A percentile compares a stretch with the other conserved stretches of the same genome.
These are phyloP conservation scores for Meriones unguiculatus DNA, from an alignment of 2,113 vertebrate genomes.

Conservation along the genomic window DNA sequence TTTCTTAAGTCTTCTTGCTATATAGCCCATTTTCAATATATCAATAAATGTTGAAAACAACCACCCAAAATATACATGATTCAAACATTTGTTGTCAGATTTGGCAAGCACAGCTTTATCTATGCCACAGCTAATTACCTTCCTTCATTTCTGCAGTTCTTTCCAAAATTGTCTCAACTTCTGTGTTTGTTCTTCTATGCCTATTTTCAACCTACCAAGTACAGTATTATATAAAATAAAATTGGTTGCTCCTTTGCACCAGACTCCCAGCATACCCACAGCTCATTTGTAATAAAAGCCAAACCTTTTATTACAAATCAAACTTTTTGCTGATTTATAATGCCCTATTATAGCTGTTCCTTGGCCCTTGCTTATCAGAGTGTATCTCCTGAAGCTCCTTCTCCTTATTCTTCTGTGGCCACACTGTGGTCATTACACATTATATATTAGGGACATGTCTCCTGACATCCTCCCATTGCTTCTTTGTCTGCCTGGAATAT, in stretches of 20 bases:
- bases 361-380: background rate
- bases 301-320: no score
- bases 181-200: fast-evolving
- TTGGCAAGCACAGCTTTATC: background rate
- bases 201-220: background rate
- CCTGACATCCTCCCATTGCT: background rate
- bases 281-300: background rate
- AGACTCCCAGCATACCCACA: background rate
- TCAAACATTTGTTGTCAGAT: background rate
- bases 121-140: background rate
- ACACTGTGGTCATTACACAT: background rate
- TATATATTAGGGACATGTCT: background rate
- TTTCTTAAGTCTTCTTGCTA: background rate
- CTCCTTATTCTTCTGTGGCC: background rate
- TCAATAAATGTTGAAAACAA: background rate
- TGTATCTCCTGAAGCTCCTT: background rate
- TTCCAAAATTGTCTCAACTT: background rate
- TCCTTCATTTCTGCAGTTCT: background rate
- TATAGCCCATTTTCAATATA: background rate
- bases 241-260: background rate
- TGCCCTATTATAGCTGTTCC: no score
- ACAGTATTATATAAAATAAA: background rate
- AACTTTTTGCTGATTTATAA: background rate
- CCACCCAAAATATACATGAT: background rate
- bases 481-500: background rate